Conservation (phyloP, 2,113 vertebrate genomes). For the Aspidoscelis tigris region DNA sequence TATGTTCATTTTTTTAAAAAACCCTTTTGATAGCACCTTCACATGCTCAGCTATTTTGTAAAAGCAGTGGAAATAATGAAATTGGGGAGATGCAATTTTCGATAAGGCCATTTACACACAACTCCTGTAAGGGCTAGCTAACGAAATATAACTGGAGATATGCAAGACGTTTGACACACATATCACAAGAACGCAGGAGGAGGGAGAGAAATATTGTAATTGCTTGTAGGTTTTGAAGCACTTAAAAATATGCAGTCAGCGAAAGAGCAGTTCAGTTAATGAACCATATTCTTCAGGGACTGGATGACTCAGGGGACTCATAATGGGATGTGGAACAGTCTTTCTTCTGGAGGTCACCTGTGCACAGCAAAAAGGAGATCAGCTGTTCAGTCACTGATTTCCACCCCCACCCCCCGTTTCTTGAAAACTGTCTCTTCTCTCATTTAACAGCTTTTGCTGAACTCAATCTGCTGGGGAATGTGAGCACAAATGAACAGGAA, state of each 20-base stretch:
- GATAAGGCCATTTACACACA: slow-evolving; percentile 55
- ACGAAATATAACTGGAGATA: slow-evolving; percentile 41
- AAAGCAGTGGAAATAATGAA: slow-evolving; percentile 61
- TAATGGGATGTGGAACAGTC: slow-evolving; percentile 42
- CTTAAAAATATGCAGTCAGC: slow-evolving; percentile 59
- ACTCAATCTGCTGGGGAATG: background rate
- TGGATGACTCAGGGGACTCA: slow-evolving; percentile 20
- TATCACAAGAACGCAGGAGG: slow-evolving; percentile 37
- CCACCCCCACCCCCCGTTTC: background rate
- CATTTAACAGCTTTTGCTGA: slow-evolving; percentile 21
- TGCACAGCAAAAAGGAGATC: slow-evolving; percentile 29
- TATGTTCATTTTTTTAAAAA: slow-evolving; percentile 63
- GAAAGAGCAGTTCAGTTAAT: slow-evolving; percentile 60
- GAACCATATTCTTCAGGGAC: slow-evolving; percentile 53
- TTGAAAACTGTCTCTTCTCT: background rate
- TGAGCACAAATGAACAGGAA: too few species aligned
- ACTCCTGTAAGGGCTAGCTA: slow-evolving; percentile 51
- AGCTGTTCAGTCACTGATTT: slow-evolving; percentile 31
- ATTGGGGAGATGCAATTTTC: slow-evolving; percentile 58
- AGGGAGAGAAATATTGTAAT: slow-evolving; percentile 60
- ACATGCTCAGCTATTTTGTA: slow-evolving; percentile 55
- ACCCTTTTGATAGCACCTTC: slow-evolving; percentile 66
- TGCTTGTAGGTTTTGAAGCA: slow-evolving; percentile 54
- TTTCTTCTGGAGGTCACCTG: slow-evolving; percentile 46
- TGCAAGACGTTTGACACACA: slow-evolving; percentile 47